A percentile compares a stretch with the other conserved stretches of the same genome.
Evolutionary conservation across 2,888 invertebrate species (phyloP).

Genomic region (Cloeon dipterum): DNA sequence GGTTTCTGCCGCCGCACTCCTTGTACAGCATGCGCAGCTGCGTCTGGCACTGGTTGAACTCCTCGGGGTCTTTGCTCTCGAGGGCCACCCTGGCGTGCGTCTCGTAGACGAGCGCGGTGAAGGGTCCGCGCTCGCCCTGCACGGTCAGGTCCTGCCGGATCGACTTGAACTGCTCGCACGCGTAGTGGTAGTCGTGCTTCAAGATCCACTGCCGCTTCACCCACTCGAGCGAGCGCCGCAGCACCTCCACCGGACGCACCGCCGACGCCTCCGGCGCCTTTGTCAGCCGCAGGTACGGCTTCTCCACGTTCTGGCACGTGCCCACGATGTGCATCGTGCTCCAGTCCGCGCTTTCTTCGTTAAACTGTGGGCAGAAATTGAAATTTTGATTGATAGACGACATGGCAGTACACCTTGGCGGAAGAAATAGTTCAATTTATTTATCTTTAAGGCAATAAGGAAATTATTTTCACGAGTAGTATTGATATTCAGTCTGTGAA

Average conservation of each 20-base stretch:
- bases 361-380: constrained; percentile 11
- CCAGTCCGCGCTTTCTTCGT: constrained; percentile 49
- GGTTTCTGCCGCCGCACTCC: constrained; percentile 34
- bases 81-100: constrained; percentile 94
- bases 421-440: too few relatives aligned
- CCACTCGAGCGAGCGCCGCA: constrained; percentile 63
- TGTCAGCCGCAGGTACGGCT: constrained; percentile 86
- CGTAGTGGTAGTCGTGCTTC: constrained; percentile 85
- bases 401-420: constrained; percentile 1
- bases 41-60: constrained; percentile 99
- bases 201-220: constrained; percentile 80
- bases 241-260: constrained; percentile 73
- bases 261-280: constrained; percentile 77
- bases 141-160: constrained; percentile 97
- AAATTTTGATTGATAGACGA: constrained; percentile 1
- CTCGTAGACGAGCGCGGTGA: constrained; percentile 97
- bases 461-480: too few relatives aligned
- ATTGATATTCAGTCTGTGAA: too few relatives aligned
- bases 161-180: constrained; percentile 95
- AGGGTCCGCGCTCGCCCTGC: constrained; percentile 82
- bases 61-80: constrained; percentile 95
- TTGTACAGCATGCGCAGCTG: constrained; percentile 87
- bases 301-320: constrained; percentile 83
- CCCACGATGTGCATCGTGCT: constrained; percentile 80
- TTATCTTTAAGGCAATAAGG: too few relatives aligned